Percentiles rank a stretch among this genome's conserved stretches.
These are phyloP conservation scores for Myoxocephalus aenaeus DNA, from an alignment of 2,797 vertebrate species.

Conservation along the genomic window DNA sequence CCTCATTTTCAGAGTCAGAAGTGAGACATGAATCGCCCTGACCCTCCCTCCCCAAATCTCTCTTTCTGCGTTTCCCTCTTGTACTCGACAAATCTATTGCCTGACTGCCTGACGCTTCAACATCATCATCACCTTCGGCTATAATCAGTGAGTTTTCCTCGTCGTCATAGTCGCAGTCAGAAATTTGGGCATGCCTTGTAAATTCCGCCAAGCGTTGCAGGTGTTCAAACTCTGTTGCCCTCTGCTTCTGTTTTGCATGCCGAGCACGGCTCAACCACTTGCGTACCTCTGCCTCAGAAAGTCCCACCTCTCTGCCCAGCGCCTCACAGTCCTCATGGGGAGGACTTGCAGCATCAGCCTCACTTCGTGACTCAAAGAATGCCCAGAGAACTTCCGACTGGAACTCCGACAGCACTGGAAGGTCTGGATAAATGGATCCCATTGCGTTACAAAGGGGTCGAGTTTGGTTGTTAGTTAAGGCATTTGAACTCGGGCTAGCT, in stretches of 20 bases:
- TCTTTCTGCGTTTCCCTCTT: slow-evolving; percentile 72
- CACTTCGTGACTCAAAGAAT: slow-evolving; percentile 85
- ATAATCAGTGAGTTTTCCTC: slow-evolving; percentile 83
- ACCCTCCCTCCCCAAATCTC: slow-evolving; percentile 62
- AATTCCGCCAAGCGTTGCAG: slow-evolving; percentile 24
- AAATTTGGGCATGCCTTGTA: slow-evolving; percentile 44
- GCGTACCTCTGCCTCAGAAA: slow-evolving; percentile 83
- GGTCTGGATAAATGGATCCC: slow-evolving; percentile 60
- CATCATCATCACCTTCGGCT: slow-evolving; percentile 81
- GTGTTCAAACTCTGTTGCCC: slow-evolving; percentile 51
- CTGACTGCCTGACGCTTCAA: slow-evolving; percentile 73
- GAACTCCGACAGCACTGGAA: slow-evolving; percentile 83
- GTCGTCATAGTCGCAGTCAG: slow-evolving; percentile 79
- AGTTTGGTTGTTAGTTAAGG: slow-evolving; percentile 77
- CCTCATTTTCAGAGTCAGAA: slow-evolving; percentile 85
- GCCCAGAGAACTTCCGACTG: slow-evolving; percentile 87
- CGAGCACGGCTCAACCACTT: slow-evolving; percentile 82
- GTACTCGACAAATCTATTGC: slow-evolving; percentile 83
- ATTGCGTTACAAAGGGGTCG: slow-evolving; percentile 52
- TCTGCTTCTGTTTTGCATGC: slow-evolving; percentile 75
- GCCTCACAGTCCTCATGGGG: slow-evolving; percentile 86
- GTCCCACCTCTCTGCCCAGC: slow-evolving; percentile 84
- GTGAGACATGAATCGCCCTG: slow-evolving; percentile 83
- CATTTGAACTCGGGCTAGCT: slow-evolving; percentile 71
- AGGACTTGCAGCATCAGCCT: slow-evolving; percentile 83